Base-by-base conservation (phyloP, 2,888 invertebrate species). In the Coleophora deauratella region DNA sequence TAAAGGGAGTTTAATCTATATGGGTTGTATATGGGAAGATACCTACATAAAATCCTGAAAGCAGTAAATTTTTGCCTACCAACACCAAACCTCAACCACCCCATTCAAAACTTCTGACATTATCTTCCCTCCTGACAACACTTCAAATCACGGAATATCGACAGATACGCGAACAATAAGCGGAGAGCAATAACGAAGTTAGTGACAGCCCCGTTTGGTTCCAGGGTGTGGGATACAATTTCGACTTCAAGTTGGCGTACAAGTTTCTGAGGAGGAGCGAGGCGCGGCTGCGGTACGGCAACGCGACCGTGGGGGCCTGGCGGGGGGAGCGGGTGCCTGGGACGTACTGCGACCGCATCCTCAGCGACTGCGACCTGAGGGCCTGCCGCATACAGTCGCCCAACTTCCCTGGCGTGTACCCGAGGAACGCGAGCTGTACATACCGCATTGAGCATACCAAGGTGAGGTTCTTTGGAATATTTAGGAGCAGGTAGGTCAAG, bases 341-440 rank as follows among this genome's bases (percentile, higher is more conserved):
- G 50, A 92, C 92, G 48, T 93, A 93, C 72, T 94, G 94, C 76
- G 93, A 94, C 80, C 89, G 93, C 59, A 88, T 93, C 57, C 88
- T 94, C 57, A 92, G 91, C 62, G 91, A 91, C 68, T 94, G 94
- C 72, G 92, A 92, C 72, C 87, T 89, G 45, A 74, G 78, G 52
- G 82, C 84, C 35, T 93, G 92, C 76, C 90, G 93, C 48, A 90
- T 94, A 46, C 93, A 94, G 76, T 95, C 95, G 15, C 96, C 96
- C 9, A 96, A 96, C 87, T 96, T 93, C 74, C 95, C 95, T 9
- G 96, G 96, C 40, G 91, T 94, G 52, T 96, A 96, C 76, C 95
- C 95, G 4, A 86, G 95, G 45, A 95, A 95, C 73, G 91, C 95
- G 47, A 93, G 93, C 54, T 94, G 94, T 75, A 91, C 91, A 68